phyloP scores from a whole-genome alignment of 1,140 invertebrate genomes.

The Hetaerina americana region DNA sequence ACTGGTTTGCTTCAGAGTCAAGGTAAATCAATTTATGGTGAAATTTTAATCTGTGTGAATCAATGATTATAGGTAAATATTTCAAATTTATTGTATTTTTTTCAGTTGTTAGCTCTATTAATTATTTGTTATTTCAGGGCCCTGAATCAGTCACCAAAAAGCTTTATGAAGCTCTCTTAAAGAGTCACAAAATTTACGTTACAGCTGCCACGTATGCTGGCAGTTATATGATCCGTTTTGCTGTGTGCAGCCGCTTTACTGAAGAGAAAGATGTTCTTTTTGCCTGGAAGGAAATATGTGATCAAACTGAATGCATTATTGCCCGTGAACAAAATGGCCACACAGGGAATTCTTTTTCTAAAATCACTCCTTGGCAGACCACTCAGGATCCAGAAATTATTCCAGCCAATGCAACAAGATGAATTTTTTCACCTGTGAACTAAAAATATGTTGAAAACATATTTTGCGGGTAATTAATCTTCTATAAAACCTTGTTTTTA shows the following conservation, averaged over 20 bases:
- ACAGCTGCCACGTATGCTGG: conserved; percentile 34
- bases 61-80: not conserved
- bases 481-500: too few relatives aligned
- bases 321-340: too few relatives aligned
- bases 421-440: too few relatives aligned
- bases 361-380: too few relatives aligned
- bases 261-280: conserved; percentile 32
- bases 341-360: too few relatives aligned
- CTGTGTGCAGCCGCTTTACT: conserved; percentile 36
- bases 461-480: too few relatives aligned
- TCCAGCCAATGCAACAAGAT: too few relatives aligned
- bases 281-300: conserved; percentile 35
- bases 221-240: conserved; percentile 40
- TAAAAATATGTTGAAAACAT: too few relatives aligned
- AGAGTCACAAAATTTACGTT: conserved; percentile 41
- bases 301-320: conserved; percentile 7
- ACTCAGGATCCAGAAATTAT: too few relatives aligned
- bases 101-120: not conserved
- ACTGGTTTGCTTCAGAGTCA: conserved; percentile 44
- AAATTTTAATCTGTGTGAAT: not conserved
- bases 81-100: not conserved
- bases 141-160: conserved; percentile 37
- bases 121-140: conserved; percentile 26
- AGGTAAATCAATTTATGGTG: conserved; percentile 23
- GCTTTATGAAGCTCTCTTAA: conserved; percentile 38